phyloP scores from a whole-genome alignment of 2,797 vertebrate species.

The Macroramphosus scolopax region DNA sequence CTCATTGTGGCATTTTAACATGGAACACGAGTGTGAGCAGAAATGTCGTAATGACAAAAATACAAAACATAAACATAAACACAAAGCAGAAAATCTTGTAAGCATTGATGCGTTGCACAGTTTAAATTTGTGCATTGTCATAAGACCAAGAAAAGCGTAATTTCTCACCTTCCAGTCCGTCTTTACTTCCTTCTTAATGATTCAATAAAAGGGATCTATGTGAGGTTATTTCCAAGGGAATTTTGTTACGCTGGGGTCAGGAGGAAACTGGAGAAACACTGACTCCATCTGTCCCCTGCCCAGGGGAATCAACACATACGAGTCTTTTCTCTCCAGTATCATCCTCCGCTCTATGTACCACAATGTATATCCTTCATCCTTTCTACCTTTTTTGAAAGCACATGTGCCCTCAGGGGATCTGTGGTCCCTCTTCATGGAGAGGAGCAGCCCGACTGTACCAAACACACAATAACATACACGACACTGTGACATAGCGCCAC shows the following conservation, averaged over 20 bases:
- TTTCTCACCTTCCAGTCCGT: too few species aligned
- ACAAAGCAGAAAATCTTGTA: too few species aligned
- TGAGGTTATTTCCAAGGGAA: conserved; percentile 35
- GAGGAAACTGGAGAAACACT: conserved; percentile 56
- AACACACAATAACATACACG: conserved; percentile 33
- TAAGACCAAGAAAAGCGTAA: too few species aligned
- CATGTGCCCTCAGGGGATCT: conserved; percentile 56
- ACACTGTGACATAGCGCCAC: conserved; percentile 8
- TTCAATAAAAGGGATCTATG: not conserved
- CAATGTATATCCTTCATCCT: conserved; percentile 45
- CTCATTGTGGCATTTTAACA: too few species aligned
- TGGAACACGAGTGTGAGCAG: too few species aligned
- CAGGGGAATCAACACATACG: conserved; percentile 17
- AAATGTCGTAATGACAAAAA: too few species aligned
- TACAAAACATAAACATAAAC: too few species aligned
- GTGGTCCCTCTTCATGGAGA: conserved; percentile 36
- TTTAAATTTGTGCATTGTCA: too few species aligned
- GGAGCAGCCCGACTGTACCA: conserved; percentile 20
- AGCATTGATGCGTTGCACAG: too few species aligned
- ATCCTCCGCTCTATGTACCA: conserved; percentile 39
- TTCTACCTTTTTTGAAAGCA: conserved; percentile 70
- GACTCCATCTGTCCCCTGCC: conserved; percentile 65
- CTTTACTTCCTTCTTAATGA: too few species aligned
- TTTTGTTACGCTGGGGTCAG: conserved; percentile 60
- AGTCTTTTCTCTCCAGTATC: conserved; percentile 43